Base-by-base conservation (phyloP, 2,888 invertebrate genomes). In the Apamea sordens region DNA sequence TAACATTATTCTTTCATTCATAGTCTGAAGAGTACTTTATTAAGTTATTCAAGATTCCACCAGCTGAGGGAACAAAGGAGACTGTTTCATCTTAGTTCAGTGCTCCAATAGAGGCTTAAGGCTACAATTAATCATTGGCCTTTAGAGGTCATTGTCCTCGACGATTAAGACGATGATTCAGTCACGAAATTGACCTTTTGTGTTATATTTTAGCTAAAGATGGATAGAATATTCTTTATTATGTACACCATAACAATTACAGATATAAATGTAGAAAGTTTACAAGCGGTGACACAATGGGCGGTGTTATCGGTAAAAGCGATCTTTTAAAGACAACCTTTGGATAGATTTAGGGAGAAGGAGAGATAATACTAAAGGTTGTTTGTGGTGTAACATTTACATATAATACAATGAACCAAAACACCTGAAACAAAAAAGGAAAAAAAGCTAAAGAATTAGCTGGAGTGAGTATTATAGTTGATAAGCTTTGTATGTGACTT, bases 81-180 rank as follows among this genome's bases (percentile, higher is more conserved):
- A 69, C 76, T 78, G 82, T 82, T 85, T 76, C 77, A 87, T 76
- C 87, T 70, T 67, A 63, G 76, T 86, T 86, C 81, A 71, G 56
- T 41, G 50, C 53, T 76, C 77, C 80, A 68, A 76, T 79, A 76
- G 69, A 74, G 41, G 77, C 83, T 83, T 76, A 75, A 24, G 69
- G 68, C 41, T 32, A 65, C 73, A 84, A 88, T 88, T 87, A 87
- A 88, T 87, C 88, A 84, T 78, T 70, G 65, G 69, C 28, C 69
- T 53, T 85, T 68, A 74, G 72, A 67, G 78, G 76, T 76, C 65
- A 75, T 74, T 87, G 85, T 77, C 77, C 70, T 72, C 21, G 44
- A 28, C 47, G 63, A 73, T 80, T 61, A 80, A 80, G 85, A 74
- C 53, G 61, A 71, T 76, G 75, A 85, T 78, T 76, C 74, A 63